Conservation (phyloP, 2,888 invertebrate genomes). For the Cyaniris semiargus region DNA sequence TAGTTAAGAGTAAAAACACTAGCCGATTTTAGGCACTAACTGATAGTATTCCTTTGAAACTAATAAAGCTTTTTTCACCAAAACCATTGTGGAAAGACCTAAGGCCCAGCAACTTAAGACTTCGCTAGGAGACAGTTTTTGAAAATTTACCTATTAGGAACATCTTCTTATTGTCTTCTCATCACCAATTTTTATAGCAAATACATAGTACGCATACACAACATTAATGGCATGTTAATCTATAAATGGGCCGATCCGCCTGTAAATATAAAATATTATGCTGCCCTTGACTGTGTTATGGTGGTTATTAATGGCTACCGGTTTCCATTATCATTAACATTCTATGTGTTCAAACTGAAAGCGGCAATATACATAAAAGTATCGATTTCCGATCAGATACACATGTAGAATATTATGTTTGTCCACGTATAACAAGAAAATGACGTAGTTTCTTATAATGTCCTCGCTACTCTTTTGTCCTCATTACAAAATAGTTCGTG, state of each 20-base stretch:
- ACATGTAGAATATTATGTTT: background rate
- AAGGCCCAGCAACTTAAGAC: too few relatives aligned
- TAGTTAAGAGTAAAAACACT: too few relatives aligned
- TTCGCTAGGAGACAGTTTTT: too few relatives aligned
- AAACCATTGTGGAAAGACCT: too few relatives aligned
- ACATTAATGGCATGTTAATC: background rate
- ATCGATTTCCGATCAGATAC: constrained; percentile 15
- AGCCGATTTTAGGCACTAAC: too few relatives aligned
- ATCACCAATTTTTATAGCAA: background rate
- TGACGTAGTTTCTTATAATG: background rate
- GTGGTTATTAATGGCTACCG: constrained; percentile 14
- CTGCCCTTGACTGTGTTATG: constrained; percentile 26
- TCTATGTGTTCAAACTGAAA: constrained; percentile 9
- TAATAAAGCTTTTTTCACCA: too few relatives aligned
- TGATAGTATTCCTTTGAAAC: too few relatives aligned
- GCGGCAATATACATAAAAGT: constrained; percentile 4
- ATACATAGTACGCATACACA: background rate
- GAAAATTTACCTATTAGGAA: too few relatives aligned
- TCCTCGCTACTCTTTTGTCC: background rate
- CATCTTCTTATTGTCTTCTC: too few relatives aligned
- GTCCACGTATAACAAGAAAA: background rate
- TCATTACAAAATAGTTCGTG: background rate
- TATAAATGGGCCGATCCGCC: constrained; percentile 18
- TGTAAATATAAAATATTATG: constrained; percentile 10
- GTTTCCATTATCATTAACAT: constrained; percentile 7